A percentile compares a stretch with the other conserved stretches of the same genome.
These are phyloP conservation scores for Xestobium rufovillosum DNA, from an alignment of 2,888 invertebrate species.

Conservation along the genomic window DNA sequence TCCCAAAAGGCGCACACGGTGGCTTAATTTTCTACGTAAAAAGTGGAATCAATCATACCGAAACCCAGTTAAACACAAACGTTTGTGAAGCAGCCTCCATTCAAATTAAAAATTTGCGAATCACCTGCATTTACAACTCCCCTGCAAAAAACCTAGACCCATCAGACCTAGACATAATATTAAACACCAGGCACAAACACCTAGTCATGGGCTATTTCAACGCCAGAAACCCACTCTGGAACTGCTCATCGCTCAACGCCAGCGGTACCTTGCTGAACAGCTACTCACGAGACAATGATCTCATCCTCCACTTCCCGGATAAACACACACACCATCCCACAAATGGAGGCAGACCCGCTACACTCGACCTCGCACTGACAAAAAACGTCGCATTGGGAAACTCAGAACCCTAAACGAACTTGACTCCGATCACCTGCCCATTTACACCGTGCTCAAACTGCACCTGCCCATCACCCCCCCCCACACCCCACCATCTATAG, in stretches of 20 bases:
- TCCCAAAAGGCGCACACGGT: too few relatives aligned
- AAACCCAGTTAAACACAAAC: too few relatives aligned
- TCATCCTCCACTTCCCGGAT: background rate
- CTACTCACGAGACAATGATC: background rate
- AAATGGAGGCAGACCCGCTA: constrained; percentile 6
- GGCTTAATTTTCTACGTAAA: too few relatives aligned
- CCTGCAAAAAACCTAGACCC: constrained; percentile 3
- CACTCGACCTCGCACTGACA: too few relatives aligned
- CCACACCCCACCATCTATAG: constrained; percentile 7
- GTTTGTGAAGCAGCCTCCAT: too few relatives aligned
- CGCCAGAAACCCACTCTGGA: constrained; percentile 6
- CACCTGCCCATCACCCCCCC: background rate
- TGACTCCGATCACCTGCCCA: constrained; percentile 4
- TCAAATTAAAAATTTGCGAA: too few relatives aligned
- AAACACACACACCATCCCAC: constrained; percentile 6
- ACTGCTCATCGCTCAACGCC: constrained; percentile 4
- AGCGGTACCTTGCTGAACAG: constrained; percentile 6
- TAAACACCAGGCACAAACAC: background rate
- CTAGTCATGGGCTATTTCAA: constrained; percentile 7
- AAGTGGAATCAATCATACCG: too few relatives aligned
- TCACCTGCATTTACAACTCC: constrained; percentile 1
- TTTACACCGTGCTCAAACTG: background rate
- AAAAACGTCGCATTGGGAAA: constrained; percentile 1
- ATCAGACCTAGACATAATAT: constrained; percentile 1
- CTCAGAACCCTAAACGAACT: constrained; percentile 3